Base-by-base conservation (phyloP, 2,113 vertebrate genomes). In the Myodes glareolus region DNA sequence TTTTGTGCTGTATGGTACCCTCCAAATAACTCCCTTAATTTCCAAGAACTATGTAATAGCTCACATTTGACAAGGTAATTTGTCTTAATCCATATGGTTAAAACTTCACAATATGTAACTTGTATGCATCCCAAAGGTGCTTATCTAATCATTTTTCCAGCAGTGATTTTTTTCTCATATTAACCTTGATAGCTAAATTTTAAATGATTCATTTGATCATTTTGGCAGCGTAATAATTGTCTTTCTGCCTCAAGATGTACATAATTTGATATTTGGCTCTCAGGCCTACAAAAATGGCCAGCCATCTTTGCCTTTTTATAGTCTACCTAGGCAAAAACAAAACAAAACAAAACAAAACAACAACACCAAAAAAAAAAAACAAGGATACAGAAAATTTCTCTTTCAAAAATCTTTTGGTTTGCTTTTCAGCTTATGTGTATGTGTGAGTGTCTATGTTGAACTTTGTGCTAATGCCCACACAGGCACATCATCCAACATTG, bases 211-310 rank as follows among this genome's bases (percentile, higher is more conserved):
- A 42, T 93, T 39, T 50, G 42, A 72, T 1, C n/a, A 21, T 45
- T 94, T 29, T 3, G 25, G 4, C 21, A 84, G 29, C 3, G 27
- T 4, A 10, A 13, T 84, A 84, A 61, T 16, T 82, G 23, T 14
- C 10, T 39, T 39, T 3, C 23, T 61, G 23, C n/a, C 39, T 42
- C 25, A 23, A n/a, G 21, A 55, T 81, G 8, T 23, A 73, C 6
- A 12, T 50, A 72, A n/a, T 5, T 47, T 10, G 75, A 7, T 12
- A 42, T 29, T 86, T 93, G 7, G 2, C 29, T 68, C 11, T 81
- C 6, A 2, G 7, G 13, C 8, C 0, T 52, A 2, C 2, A 84
- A 50, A 13, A 36, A 10, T 52, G 17, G 72, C 5, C 27, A 39
- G 78, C 4, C 2, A 47, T 67, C 3, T 10, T 11, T 4, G 61